Conservation (phyloP, 2,888 invertebrate species). For the Heteromurus nitidus region DNA sequence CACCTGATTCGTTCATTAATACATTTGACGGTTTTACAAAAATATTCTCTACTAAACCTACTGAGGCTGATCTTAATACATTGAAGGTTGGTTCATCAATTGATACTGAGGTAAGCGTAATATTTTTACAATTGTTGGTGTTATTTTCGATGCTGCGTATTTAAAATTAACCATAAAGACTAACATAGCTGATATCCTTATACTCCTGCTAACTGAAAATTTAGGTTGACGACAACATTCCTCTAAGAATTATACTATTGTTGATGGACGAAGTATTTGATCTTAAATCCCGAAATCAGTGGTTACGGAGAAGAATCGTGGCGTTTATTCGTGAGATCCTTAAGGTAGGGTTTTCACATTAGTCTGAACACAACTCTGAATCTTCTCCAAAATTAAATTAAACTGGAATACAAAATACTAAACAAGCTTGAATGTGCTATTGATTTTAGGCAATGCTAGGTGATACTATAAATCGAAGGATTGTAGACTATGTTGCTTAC, state of each 20-base stretch:
- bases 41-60: constrained; percentile 80
- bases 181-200: too few species aligned
- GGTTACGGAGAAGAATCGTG: constrained; percentile 86
- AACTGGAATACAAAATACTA: neutral
- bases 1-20: constrained; percentile 90
- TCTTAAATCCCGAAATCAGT: constrained; percentile 86
- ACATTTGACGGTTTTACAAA: constrained; percentile 89
- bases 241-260: constrained; percentile 85
- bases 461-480: constrained; percentile 89
- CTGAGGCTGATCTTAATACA: constrained; percentile 77
- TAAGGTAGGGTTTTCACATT: constrained; percentile 76
- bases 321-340: constrained; percentile 85
- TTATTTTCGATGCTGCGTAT: neutral
- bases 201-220: too few species aligned
- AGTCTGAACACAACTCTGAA: constrained; percentile 73
- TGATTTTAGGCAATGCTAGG: constrained; percentile 82
- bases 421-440: constrained; percentile 16
- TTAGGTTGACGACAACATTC: constrained; percentile 85
- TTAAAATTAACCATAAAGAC: too few species aligned
- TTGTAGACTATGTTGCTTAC: constrained; percentile 90
- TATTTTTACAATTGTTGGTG: neutral
- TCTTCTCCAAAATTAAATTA: neutral
- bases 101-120: constrained; percentile 78
- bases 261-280: constrained; percentile 92
- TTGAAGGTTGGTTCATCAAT: constrained; percentile 78